phyloP scores from a whole-genome alignment of 30 jellyfish, hydroid and myxozoan genomes.

The Pelagia noctiluca region DNA sequence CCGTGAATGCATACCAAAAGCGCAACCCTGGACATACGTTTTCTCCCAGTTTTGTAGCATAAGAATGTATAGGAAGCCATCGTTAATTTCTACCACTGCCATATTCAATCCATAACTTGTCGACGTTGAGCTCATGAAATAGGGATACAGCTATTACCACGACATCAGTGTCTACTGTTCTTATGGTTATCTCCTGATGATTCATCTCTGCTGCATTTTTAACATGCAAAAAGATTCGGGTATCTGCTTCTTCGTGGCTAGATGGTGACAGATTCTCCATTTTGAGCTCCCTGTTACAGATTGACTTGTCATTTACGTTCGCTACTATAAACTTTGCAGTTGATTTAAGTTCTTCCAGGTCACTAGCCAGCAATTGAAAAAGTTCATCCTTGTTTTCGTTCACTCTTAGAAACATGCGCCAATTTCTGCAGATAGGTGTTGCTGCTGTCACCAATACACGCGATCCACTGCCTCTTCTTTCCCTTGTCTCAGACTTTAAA shows the following conservation, averaged over 20 bases:
- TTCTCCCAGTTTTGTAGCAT: slow-evolving; percentile 10
- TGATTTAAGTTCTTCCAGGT: too few species aligned
- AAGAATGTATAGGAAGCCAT: slow-evolving; percentile 34
- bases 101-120: slow-evolving; percentile 15
- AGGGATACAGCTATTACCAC: slow-evolving; percentile 12
- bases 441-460: too few species aligned
- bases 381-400: too few species aligned
- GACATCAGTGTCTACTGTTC: slow-evolving; percentile 43
- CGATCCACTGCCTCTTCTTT: too few species aligned
- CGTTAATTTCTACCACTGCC: slow-evolving; percentile 6
- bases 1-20: slow-evolving; percentile 43
- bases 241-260: slow-evolving; percentile 41
- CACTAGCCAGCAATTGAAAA: too few species aligned
- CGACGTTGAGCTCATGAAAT: not conserved
- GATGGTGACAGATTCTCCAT: too few species aligned
- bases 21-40: slow-evolving; percentile 17
- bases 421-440: too few species aligned
- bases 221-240: slow-evolving; percentile 8
- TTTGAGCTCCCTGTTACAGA: too few species aligned
- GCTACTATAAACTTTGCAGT: too few species aligned
- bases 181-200: not conserved
- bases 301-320: not conserved
- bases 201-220: slow-evolving; percentile 12
- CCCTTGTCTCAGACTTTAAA: too few species aligned
- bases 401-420: too few species aligned